These are phyloP conservation scores for Neoascia interrupta DNA, from an alignment of 2,888 invertebrate species.

Conservation along the genomic window DNA sequence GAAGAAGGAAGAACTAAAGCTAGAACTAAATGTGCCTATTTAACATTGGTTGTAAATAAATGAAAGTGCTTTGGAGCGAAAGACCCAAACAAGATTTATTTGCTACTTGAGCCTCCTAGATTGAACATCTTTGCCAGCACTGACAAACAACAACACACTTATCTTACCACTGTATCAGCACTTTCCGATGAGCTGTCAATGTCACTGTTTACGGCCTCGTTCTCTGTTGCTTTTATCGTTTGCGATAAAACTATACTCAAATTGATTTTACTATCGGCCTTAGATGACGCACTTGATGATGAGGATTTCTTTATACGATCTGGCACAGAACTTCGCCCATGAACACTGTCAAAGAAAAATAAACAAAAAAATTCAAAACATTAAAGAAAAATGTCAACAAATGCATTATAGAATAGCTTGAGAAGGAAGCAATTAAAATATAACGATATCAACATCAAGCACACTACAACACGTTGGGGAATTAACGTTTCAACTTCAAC, in stretches of 20 bases:
- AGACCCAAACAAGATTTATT: no score
- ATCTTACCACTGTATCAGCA: slow-evolving; percentile 48
- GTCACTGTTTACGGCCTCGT: slow-evolving; percentile 73
- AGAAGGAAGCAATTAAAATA: slow-evolving; percentile 20
- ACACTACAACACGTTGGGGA: no score
- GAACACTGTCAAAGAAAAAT: slow-evolving; percentile 34
- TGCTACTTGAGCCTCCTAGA: no score
- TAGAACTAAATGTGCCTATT: no score
- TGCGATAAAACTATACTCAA: slow-evolving; percentile 83
- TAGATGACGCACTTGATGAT: slow-evolving; percentile 66
- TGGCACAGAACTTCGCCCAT: slow-evolving; percentile 25
- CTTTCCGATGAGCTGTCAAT: slow-evolving; percentile 73
- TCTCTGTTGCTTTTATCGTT: slow-evolving; percentile 78
- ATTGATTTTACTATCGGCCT: slow-evolving; percentile 81
- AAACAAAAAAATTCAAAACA: neutral
- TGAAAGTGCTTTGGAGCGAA: no score
- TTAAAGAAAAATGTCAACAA: no score
- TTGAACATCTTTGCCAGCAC: neutral
- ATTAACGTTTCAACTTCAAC: slow-evolving; percentile 16
- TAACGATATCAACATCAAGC: no score
- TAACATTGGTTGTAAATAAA: no score
- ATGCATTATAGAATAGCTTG: neutral
- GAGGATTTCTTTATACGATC: slow-evolving; percentile 45
- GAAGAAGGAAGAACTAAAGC: no score
- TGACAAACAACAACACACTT: neutral